Base-by-base conservation (phyloP, 2,888 invertebrate genomes). In the Melanchra persicariae region DNA sequence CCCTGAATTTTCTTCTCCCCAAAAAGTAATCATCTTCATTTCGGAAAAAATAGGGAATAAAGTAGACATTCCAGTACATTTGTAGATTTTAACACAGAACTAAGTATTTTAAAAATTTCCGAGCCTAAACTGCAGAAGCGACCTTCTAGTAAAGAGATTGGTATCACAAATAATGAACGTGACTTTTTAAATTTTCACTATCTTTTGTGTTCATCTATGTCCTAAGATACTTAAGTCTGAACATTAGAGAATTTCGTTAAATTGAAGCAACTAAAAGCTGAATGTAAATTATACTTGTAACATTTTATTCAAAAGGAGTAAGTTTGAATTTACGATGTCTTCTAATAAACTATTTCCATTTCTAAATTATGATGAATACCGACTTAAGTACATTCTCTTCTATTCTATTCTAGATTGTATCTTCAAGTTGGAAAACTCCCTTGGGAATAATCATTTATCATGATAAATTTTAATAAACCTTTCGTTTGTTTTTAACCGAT, bases 171-270 rank as follows among this genome's bases (percentile, higher is more conserved):
- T 55, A 72, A 67, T 61, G 54, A 74, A 72, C 71, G 76, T 81
- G 72, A 70, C 79, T 79, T 79, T 79, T 68, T 43, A 59, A 66
- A 69, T n/a, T 70, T 78, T 19, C 55, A 43, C 64, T 63, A 78
- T 81, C 70, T 70, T 65, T 70, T 49, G 22, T 63, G 64, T 81
- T 72, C 49, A 79, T 81, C 81, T 62, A 52, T 47, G 81, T 30
- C 15, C 47, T 64, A 19, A 79, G 64, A 54, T 55, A 49, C 30
- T 80, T 59, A 45, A 24, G 47, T 43, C 10, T 17, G 0, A 9
- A 65, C 30, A 63, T 74, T 59, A 45, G 12, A 54, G 15, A 68
- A 57, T 49, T 77, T 67, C 30, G 26, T 34, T 49, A 15, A 52
- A 67, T 49, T 58, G 26, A 76, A 71, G 57, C 52, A 55, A n/a